Evolutionary conservation across 1,140 invertebrate genomes (phyloP).

Genomic region (Brachionus manjavacas): DNA sequence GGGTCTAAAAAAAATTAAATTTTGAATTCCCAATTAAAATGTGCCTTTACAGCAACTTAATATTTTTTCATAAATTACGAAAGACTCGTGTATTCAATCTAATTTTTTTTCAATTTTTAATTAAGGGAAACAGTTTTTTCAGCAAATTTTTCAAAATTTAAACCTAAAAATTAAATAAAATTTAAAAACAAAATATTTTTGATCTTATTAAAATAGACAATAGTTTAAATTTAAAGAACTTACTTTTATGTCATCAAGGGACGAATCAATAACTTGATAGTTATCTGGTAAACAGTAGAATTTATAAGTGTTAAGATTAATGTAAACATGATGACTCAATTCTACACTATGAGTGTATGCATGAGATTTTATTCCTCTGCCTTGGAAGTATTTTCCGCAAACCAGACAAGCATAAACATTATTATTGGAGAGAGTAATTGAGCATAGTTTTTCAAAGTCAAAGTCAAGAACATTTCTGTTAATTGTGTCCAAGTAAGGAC

Average conservation of each 20-base stretch:
- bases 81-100: no score
- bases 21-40: no score
- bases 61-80: no score
- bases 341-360: conserved; percentile 97
- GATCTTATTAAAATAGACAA: background rate
- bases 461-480: conserved; percentile 93
- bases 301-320: conserved; percentile 91
- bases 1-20: no score
- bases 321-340: conserved; percentile 92
- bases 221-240: background rate
- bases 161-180: no score
- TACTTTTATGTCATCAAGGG: conserved; percentile 90
- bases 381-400: conserved; percentile 98
- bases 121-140: no score
- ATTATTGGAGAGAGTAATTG: conserved; percentile 90
- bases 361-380: conserved; percentile 91
- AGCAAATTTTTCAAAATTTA: no score
- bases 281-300: conserved; percentile 99
- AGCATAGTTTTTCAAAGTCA: conserved; percentile 99
- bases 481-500: conserved; percentile 93
- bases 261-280: conserved; percentile 98
- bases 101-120: no score
- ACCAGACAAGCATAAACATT: conserved; percentile 99
- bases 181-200: no score
- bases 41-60: no score